phyloP scores from a whole-genome alignment of 2,888 invertebrate genomes.

The Monopis laevigella region DNA sequence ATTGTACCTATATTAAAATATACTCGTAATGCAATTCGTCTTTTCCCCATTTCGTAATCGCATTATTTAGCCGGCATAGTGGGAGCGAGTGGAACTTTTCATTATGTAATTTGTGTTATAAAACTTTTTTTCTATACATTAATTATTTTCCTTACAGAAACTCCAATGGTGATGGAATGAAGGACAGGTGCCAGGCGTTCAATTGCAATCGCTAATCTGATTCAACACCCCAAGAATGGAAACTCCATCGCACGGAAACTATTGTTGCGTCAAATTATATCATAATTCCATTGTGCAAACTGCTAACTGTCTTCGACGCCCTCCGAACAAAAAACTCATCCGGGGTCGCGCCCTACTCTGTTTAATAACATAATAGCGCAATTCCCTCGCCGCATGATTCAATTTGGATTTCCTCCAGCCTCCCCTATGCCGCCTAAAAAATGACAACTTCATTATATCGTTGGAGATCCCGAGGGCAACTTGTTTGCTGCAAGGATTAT shows the following conservation, averaged over 20 bases:
- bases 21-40: no score
- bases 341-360: constrained; percentile 68
- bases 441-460: constrained; percentile 68
- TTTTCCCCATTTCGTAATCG: no score
- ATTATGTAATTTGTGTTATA: no score
- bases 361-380: constrained; percentile 76
- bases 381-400: constrained; percentile 74
- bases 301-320: constrained; percentile 64
- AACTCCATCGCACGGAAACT: constrained; percentile 26
- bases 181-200: constrained; percentile 11
- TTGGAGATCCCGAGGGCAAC: constrained; percentile 57
- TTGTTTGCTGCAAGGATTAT: constrained; percentile 66
- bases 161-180: background rate
- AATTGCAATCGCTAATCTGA: constrained; percentile 20
- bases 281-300: constrained; percentile 66
- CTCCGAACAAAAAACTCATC: constrained; percentile 51
- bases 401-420: constrained; percentile 73
- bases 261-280: constrained; percentile 62
- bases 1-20: no score
- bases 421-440: constrained; percentile 60
- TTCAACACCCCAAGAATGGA: constrained; percentile 3
- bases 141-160: background rate
- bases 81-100: no score
- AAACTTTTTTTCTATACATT: background rate
- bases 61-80: no score